Evolutionary conservation across 2,888 invertebrate species (phyloP).

Genomic region (Polydrusus pterygomalis): DNA sequence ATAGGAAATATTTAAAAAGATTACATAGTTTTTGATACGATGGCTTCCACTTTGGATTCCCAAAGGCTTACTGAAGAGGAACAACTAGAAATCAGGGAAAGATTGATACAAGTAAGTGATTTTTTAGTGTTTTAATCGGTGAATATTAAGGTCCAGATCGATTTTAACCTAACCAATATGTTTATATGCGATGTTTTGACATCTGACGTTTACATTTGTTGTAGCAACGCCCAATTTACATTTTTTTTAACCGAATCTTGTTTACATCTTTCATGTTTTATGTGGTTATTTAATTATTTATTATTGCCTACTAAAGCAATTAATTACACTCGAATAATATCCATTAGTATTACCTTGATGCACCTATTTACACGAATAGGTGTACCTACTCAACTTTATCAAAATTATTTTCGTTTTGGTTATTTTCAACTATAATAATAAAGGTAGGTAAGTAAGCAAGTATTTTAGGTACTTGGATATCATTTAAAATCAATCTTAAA

Average conservation of each 20-base stretch:
- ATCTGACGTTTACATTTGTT: constrained; percentile 46
- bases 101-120: constrained; percentile 82
- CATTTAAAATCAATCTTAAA: constrained; percentile 13
- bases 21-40: constrained; percentile 50
- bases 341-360: neutral
- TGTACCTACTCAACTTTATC: neutral
- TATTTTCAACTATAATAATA: too few relatives aligned
- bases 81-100: constrained; percentile 84
- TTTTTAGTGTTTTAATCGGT: neutral
- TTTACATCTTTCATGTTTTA: neutral
- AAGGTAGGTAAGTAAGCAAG: too few relatives aligned
- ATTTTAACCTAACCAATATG: constrained; percentile 54
- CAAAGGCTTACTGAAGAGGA: constrained; percentile 81
- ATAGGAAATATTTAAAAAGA: constrained; percentile 27
- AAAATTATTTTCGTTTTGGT: neutral
- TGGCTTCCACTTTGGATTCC: constrained; percentile 65
- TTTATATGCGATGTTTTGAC: constrained; percentile 56
- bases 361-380: neutral
- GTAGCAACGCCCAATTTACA: constrained; percentile 60
- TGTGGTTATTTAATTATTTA: neutral
- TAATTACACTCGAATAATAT: neutral
- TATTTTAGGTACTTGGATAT: neutral
- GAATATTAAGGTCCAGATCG: constrained; percentile 38
- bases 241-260: constrained; percentile 17
- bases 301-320: neutral